Evolutionary conservation across 2,797 vertebrate species (phyloP), one percentile per base, ranked within the genome.

Genomic region (Argentina silus): DNA sequence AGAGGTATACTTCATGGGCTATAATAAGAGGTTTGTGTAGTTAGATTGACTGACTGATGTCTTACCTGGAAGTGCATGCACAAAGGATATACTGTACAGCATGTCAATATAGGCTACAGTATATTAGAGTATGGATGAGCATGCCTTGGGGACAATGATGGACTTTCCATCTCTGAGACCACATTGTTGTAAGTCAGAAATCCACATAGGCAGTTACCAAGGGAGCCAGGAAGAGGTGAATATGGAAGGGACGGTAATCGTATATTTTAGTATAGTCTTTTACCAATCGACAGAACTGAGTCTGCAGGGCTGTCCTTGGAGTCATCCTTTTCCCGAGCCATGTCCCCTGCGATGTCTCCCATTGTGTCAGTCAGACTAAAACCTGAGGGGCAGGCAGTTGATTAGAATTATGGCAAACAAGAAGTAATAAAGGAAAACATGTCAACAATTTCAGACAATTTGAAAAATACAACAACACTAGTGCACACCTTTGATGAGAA

Each of bases 281-380:
- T 67, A 48, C 69, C 23, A 9, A 65, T 7, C 4, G 65, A 70
- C 43, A 21, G 17, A 8, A 36, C n/a, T 45, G 21, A 3, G 56
- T 55, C 60, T 42, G 9, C 14, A 2, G 17, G n/a, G n/a, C 11
- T 23, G 56, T 27, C 44, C 64, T 59, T 72, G 6, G 9, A 21
- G n/a, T 64, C 55, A 5, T 78, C 4, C 6, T 66, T 0, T 0
- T 63, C 36, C 0, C 1, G 62, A 1, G 67, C 27, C 55, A 73
- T n/a, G 0, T 85, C 74, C 11, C 5, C 47, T n/a, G 79, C 72
- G 9, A 87, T 43, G 7, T 83, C 80, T 14, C 72, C 70, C 50
- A 87, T 62, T 8, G 77, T 75, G n/a, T 82, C 72, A 3, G 45
- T 70, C 60, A 88, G 75, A 72, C 48, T 44, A 3, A 72, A 14